phyloP scores from a whole-genome alignment of 2,113 vertebrate species.

The Indicator maculatus region DNA sequence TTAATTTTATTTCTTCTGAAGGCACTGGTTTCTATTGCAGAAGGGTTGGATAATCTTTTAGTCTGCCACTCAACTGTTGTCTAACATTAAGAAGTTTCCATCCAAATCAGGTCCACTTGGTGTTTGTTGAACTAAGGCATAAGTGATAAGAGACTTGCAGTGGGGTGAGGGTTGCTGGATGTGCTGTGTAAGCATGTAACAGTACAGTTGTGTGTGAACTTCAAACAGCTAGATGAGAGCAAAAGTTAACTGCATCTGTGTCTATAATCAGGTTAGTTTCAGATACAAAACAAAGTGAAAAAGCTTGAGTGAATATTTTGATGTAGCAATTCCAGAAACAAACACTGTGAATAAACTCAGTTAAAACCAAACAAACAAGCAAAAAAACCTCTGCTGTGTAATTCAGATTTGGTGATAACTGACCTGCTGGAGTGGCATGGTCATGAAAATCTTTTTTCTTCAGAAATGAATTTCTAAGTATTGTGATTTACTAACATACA shows the following conservation, averaged over 20 bases:
- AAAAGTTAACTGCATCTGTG: not conserved
- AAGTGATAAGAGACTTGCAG: not conserved
- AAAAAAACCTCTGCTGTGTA: too few species aligned
- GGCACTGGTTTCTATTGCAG: not conserved
- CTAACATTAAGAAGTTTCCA: not conserved
- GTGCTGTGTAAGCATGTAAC: not conserved
- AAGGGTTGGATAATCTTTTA: not conserved
- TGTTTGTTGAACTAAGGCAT: not conserved
- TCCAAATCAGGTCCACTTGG: not conserved
- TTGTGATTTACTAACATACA: not conserved
- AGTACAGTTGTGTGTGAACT: not conserved
- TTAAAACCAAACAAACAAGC: not conserved
- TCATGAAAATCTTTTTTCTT: not conserved
- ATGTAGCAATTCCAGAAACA: not conserved
- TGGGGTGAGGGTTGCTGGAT: not conserved
- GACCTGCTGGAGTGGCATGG: not conserved
- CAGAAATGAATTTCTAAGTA: not conserved
- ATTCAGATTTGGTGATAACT: not conserved
- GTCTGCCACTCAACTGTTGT: not conserved
- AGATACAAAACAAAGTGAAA: not conserved
- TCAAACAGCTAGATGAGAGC: not conserved
- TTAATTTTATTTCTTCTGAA: not conserved
- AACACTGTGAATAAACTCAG: not conserved
- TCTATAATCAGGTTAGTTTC: not conserved
- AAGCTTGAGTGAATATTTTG: not conserved